A percentile compares a stretch with the other conserved stretches of the same genome.
These are phyloP conservation scores for Ischnus inquisitorius DNA, from an alignment of 2,888 invertebrate species.

Conservation along the genomic window DNA sequence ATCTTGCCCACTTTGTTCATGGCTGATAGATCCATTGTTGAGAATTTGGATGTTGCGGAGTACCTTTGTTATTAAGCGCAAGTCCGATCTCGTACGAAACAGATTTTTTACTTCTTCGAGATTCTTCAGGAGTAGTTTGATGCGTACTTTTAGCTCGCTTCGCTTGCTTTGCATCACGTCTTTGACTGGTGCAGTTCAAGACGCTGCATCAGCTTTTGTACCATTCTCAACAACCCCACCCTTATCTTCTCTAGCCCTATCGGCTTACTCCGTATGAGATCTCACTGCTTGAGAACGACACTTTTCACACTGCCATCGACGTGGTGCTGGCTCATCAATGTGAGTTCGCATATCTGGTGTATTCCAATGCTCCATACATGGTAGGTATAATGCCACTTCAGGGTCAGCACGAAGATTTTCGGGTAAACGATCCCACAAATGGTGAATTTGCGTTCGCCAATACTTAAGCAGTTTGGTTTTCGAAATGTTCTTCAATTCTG, in stretches of 20 bases:
- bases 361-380: conserved; percentile 19
- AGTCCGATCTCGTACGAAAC: background rate
- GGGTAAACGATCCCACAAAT: background rate
- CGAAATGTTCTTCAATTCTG: background rate
- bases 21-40: conserved; percentile 17
- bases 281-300: no score
- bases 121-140: no score
- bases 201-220: no score
- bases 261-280: no score
- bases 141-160: background rate
- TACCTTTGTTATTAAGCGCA: background rate
- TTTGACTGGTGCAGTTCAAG: background rate
- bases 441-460: background rate
- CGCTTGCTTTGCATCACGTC: background rate
- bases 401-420: background rate
- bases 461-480: background rate
- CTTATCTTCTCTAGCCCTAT: no score
- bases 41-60: background rate
- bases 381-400: background rate
- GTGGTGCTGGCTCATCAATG: background rate
- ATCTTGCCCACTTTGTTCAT: conserved; percentile 28
- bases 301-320: no score
- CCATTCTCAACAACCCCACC: no score
- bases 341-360: conserved; percentile 10
- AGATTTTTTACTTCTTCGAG: background rate